Base-by-base conservation (phyloP, 1,140 invertebrate genomes). In the Archivesica marissinica region DNA sequence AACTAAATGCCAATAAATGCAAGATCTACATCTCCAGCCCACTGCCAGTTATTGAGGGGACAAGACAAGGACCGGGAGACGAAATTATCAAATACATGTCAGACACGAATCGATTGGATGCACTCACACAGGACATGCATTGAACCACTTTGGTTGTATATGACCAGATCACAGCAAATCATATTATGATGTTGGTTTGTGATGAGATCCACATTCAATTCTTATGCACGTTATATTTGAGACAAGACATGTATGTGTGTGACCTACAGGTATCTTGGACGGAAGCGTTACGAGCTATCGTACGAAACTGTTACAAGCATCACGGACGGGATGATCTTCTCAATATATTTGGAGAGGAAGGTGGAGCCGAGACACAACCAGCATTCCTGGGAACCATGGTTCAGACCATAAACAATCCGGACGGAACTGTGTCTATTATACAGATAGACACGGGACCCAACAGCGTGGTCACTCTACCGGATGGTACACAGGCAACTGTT, bases 221-320 rank as follows among this genome's bases (percentile, higher is more conserved):
- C n/a, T n/a, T n/a, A n/a, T n/a, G n/a, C n/a, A n/a, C n/a, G n/a
- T n/a, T n/a, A n/a, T n/a, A n/a, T 50, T 50, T 50, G 44, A 50
- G 20, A 50, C 44, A 11, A 50, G 44, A 11, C 9, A 50, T 50
- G 11, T 11, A 50, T n/a, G 20, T 56, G 6, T 56, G 20, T 4
- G 6, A 23, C 6, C 20, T 25, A 11, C 38, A 99, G 98, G 98
- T 99, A 89, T 99, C 98, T 33, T 99, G 98, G 98, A 99, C 98
- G 15, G 98, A 99, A 94, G 98, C 98, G 20, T 95, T 99, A 75
- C 95, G 98, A 33, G 98, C 99, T 94, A 99, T 99, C 88, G 98
- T 99, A 61, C 98, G 98, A 91, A 99, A 99, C 95, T 99, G 98
- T 94, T 99, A 99, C 94, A 99, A 98, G 95, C 99, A 98, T 94